These are phyloP conservation scores for Oegoconia quadripuncta DNA, from an alignment of 2,888 invertebrate genomes.

Conservation along the genomic window DNA sequence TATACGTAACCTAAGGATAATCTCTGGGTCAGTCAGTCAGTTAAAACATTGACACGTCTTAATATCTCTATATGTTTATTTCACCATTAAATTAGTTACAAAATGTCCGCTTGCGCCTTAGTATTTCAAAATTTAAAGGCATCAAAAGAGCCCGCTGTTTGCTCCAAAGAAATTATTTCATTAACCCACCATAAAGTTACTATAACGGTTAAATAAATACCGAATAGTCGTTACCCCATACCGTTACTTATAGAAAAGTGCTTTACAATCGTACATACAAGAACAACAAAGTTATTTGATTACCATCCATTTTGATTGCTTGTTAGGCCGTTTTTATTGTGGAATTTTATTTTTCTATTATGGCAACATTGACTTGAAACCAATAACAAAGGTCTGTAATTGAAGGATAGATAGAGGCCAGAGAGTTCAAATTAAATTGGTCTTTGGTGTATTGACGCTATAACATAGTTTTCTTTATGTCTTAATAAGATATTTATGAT, in stretches of 20 bases:
- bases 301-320: conserved; percentile 35
- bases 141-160: not conserved
- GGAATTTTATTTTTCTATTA: conserved; percentile 32
- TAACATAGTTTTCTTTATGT: conserved; percentile 39
- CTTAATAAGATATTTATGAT: conserved; percentile 55
- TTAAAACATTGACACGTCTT: too few relatives aligned
- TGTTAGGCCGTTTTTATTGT: conserved; percentile 40
- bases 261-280: conserved; percentile 22
- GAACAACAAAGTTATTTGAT: conserved; percentile 41
- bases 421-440: conserved; percentile 23
- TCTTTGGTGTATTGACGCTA: conserved; percentile 11
- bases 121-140: not conserved
- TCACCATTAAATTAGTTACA: not conserved
- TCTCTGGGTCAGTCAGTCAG: too few relatives aligned
- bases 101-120: not conserved
- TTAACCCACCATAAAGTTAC: conserved; percentile 23
- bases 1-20: too few relatives aligned
- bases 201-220: conserved; percentile 13
- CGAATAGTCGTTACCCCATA: conserved; percentile 17
- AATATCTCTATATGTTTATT: too few relatives aligned
- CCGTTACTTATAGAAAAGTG: conserved; percentile 28
- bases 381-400: conserved; percentile 14
- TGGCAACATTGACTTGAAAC: conserved; percentile 15
- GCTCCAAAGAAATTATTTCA: conserved; percentile 21
- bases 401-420: not conserved